Conservation (phyloP, 2,888 invertebrate species). For the Stenichneumon culpator region DNA sequence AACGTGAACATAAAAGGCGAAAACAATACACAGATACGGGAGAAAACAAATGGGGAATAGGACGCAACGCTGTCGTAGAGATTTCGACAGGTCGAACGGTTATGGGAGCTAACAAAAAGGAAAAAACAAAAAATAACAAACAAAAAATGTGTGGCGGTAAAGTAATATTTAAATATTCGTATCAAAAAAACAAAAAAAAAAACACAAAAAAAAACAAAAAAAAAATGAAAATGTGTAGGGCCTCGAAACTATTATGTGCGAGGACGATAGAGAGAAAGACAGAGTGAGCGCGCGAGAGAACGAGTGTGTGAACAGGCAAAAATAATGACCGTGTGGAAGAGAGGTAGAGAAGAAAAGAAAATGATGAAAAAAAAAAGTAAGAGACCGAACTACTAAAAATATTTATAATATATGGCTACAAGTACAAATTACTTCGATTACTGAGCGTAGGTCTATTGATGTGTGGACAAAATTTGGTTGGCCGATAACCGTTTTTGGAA, state of each 20-base stretch:
- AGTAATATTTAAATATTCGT: constrained; percentile 84
- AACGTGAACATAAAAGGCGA: constrained; percentile 69
- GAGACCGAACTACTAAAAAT: constrained; percentile 84
- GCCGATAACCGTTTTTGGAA: constrained; percentile 85
- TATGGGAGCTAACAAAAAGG: constrained; percentile 71
- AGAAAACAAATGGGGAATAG: constrained; percentile 73
- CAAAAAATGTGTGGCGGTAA: constrained; percentile 76
- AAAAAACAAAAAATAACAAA: constrained; percentile 49
- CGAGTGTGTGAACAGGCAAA: constrained; percentile 67
- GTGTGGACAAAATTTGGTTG: constrained; percentile 85
- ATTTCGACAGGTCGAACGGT: constrained; percentile 83
- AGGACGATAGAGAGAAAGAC: constrained; percentile 64
- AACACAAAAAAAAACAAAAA: background rate
- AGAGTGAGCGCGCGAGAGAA: constrained; percentile 64
- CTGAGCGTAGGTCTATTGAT: constrained; percentile 85
- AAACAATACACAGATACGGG: constrained; percentile 70
- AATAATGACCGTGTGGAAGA: constrained; percentile 70
- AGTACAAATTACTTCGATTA: constrained; percentile 86
- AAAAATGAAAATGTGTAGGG: constrained; percentile 82
- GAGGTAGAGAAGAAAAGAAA: constrained; percentile 73
- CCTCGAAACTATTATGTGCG: constrained; percentile 78
- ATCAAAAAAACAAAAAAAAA: constrained; percentile 82
- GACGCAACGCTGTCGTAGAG: constrained; percentile 79
- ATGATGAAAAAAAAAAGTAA: constrained; percentile 76
- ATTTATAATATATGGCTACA: constrained; percentile 86